Base-by-base conservation (phyloP, 2,113 vertebrate species). In the Zosterops japonicus region DNA sequence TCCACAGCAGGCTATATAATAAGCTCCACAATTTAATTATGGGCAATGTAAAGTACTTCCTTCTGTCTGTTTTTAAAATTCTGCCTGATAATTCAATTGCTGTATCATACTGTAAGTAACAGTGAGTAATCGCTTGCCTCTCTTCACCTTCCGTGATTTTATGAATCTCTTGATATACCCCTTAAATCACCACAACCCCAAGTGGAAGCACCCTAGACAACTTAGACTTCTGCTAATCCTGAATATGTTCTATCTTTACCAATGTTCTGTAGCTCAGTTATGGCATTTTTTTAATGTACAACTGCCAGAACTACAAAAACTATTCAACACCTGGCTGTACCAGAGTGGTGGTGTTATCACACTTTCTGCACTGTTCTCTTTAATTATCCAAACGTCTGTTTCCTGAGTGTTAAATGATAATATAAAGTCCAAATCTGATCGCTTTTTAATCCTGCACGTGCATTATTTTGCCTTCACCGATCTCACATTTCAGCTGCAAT, bases 21-120 rank as follows among this genome's bases (percentile, higher is more conserved):
- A 55, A 94, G 72, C 44, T 29, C 22, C 53, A 64, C 47, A 91
- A 97, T 93, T 91, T 71, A 75, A 94, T 97, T 97, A 89, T 4
- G 19, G 44, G 14, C 86, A 87, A 76, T 36, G 72, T 71, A 92
- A 97, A 95, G 89, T 89, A 96, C 83, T 97, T 95, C 77, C 86
- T 90, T 92, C 60, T 92, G 88, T 74, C 92, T 88, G 83, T 68
- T 97, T 93, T 70, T 28, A 92, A 95, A 93, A 92, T 90, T 83
- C 72, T 89, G 42, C 41, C 47, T 41, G 47, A 75, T 92, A 87
- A 97, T 94, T 92, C 41, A 78, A 78, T 93, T 86, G 47, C 47
- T 70, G 14, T 36, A 86, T 68, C 52, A 64, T 83, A 81, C 35
- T 83, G 63, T 83, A 67, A 92, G 52, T 84, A 95, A 61, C 55